Evolutionary conservation across 1,140 invertebrate genomes (phyloP).

Genomic region (Drosophila saltans): DNA sequence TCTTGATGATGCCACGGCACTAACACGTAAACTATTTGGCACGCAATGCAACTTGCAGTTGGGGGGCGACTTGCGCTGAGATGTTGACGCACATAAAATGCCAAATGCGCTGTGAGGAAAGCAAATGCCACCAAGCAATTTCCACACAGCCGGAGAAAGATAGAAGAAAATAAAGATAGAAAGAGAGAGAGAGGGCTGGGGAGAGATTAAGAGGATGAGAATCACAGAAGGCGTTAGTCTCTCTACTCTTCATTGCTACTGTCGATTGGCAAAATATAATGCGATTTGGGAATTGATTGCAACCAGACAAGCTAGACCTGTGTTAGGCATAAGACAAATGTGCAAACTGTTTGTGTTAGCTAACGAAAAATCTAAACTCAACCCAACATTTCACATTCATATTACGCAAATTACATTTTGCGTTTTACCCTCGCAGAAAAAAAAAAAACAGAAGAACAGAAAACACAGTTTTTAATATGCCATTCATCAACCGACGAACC

Average conservation of each 20-base stretch:
- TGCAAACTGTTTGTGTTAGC: slow-evolving; percentile 28
- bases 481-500: slow-evolving; percentile 57
- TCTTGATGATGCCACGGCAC: slow-evolving; percentile 29
- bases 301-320: slow-evolving; percentile 22
- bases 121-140: slow-evolving; percentile 66
- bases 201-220: slow-evolving; percentile 5
- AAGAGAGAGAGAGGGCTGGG: background rate
- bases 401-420: slow-evolving; percentile 76
- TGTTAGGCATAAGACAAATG: slow-evolving; percentile 59
- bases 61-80: slow-evolving; percentile 65
- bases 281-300: slow-evolving; percentile 79
- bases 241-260: slow-evolving; percentile 33
- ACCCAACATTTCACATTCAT: slow-evolving; percentile 36
- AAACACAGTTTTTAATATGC: slow-evolving; percentile 66
- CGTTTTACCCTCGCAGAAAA: slow-evolving; percentile 30
- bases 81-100: slow-evolving; percentile 79
- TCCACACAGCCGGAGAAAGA: slow-evolving; percentile 27
- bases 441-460: no score
- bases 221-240: slow-evolving; percentile 12
- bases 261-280: slow-evolving; percentile 56
- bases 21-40: slow-evolving; percentile 78
- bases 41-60: slow-evolving; percentile 65
- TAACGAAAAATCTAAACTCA: slow-evolving; percentile 5
- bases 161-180: background rate
- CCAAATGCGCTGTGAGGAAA: slow-evolving; percentile 49